Percentiles rank a stretch among this genome's conserved stretches.
Conservation (phyloP, 2,888 invertebrate genomes). For the Mythimna vitellina region DNA sequence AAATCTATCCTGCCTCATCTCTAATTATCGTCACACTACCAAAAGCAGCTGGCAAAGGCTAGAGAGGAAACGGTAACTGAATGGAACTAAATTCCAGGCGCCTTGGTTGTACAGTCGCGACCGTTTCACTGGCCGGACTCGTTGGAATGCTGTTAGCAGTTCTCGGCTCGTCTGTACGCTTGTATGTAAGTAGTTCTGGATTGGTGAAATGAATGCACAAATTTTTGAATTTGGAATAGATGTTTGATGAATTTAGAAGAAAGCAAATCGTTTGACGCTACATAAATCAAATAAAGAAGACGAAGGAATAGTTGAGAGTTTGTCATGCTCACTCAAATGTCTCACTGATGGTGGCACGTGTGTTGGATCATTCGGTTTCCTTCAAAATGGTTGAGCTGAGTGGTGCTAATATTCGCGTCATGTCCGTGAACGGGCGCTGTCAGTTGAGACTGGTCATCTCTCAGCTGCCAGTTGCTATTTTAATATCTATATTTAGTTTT, state of each 20-base stretch:
- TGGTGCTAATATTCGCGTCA: too few relatives aligned
- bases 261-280: too few relatives aligned
- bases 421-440: too few relatives aligned
- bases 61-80: constrained; percentile 88
- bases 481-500: too few relatives aligned
- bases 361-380: too few relatives aligned
- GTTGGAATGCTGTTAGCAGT: constrained; percentile 77
- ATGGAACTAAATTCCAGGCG: constrained; percentile 89
- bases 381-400: too few relatives aligned
- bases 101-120: constrained; percentile 73
- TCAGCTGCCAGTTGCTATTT: too few relatives aligned
- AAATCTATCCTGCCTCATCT: constrained; percentile 3
- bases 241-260: not conserved
- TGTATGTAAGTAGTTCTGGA: constrained; percentile 21
- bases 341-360: too few relatives aligned
- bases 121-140: constrained; percentile 78
- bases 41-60: constrained; percentile 87
- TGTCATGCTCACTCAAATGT: too few relatives aligned
- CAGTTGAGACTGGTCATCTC: too few relatives aligned
- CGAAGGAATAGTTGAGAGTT: too few relatives aligned
- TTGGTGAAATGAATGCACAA: constrained; percentile 30
- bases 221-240: not conserved
- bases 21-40: constrained; percentile 67
- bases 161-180: constrained; percentile 65
- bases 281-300: not conserved